Conservation (phyloP, 2,113 vertebrate species). For the Pachycephala philippinensis region DNA sequence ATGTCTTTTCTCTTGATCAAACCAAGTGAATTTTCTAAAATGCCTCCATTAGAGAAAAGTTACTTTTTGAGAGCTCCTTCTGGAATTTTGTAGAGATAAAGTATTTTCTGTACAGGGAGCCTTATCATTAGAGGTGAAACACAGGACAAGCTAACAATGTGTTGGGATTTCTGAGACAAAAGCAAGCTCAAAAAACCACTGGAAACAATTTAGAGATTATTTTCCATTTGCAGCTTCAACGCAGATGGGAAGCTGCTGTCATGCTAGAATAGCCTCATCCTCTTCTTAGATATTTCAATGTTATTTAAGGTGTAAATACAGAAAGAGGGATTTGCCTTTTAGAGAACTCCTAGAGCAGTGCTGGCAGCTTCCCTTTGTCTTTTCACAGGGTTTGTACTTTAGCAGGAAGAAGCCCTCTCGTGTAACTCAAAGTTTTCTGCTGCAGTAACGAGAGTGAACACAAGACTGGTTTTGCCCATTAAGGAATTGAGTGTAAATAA, state of each 20-base stretch:
- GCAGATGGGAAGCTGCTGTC: not conserved
- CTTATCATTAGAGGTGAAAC: not conserved
- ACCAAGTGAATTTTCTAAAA: not conserved
- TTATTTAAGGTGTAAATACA: not conserved
- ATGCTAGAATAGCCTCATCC: not conserved
- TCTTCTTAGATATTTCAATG: not conserved
- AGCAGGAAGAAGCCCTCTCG: not conserved
- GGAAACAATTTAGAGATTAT: not conserved
- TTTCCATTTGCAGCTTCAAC: not conserved
- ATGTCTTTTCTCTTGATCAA: not conserved
- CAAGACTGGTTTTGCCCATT: not conserved
- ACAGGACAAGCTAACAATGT: not conserved
- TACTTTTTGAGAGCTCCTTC: not conserved
- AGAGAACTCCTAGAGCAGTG: not conserved
- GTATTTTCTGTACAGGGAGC: not conserved
- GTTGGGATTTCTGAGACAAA: not conserved
- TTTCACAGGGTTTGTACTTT: not conserved
- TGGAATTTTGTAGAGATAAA: not conserved
- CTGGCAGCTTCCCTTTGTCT: not conserved
- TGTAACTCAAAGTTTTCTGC: not conserved
- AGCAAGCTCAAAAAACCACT: not conserved
- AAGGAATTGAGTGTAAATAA: not conserved
- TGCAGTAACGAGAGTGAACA: accelerated
- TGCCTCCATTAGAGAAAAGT: not conserved
- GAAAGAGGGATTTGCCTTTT: not conserved